These are phyloP conservation scores for Pseudomyrmex pallidus DNA, from an alignment of 1,140 invertebrate genomes.

Conservation along the genomic window DNA sequence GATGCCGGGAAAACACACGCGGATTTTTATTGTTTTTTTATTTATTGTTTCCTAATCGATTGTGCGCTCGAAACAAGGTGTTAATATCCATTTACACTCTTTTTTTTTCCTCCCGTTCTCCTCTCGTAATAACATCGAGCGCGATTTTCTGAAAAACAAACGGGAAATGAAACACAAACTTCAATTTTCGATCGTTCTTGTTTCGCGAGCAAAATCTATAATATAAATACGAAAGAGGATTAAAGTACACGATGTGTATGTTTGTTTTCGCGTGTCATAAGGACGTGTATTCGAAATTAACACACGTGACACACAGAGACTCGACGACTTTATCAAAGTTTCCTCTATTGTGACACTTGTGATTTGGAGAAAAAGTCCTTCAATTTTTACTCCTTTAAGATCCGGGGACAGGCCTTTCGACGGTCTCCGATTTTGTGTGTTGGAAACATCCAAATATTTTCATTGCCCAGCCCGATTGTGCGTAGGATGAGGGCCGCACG, in stretches of 20 bases:
- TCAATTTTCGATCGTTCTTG: too few relatives aligned
- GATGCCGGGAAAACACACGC: constrained; percentile 24
- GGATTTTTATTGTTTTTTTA: constrained; percentile 44
- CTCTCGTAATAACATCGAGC: constrained; percentile 19
- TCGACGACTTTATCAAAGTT: constrained; percentile 1
- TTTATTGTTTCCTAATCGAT: constrained; percentile 53
- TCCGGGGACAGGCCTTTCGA: background rate
- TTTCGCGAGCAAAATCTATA: too few relatives aligned
- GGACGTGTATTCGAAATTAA: constrained; percentile 3
- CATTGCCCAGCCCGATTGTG: constrained; percentile 62
- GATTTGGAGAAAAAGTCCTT: background rate
- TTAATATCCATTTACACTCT: constrained; percentile 50
- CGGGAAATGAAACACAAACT: constrained; percentile 1
- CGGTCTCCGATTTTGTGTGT: constrained; percentile 56
- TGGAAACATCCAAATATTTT: constrained; percentile 84
- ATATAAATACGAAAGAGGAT: too few relatives aligned
- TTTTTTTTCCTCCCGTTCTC: background rate
- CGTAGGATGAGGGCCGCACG: constrained; percentile 18
- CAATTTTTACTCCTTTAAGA: constrained; percentile 27
- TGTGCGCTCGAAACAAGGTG: constrained; percentile 23
- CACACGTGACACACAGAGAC: background rate
- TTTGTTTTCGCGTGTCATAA: background rate
- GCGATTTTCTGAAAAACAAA: constrained; percentile 13
- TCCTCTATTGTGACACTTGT: background rate
- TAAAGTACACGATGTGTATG: constrained; percentile 1